Evolutionary conservation across 1,140 invertebrate species (phyloP).

Genomic region (Procambarus virginalis): DNA sequence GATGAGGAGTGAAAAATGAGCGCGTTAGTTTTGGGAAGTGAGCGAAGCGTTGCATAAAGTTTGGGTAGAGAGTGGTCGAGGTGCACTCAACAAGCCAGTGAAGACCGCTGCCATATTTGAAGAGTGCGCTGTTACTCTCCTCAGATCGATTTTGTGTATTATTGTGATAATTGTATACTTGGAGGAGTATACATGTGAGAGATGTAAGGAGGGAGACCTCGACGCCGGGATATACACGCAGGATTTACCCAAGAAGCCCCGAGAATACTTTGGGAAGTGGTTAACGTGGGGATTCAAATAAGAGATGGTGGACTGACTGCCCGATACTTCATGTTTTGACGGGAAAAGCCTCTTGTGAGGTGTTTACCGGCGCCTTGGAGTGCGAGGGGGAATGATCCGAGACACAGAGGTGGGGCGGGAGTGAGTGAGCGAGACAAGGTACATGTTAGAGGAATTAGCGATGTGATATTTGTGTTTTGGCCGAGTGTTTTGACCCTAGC

Average conservation of each 20-base stretch:
- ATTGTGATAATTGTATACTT: constrained; percentile 49
- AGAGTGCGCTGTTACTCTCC: constrained; percentile 65
- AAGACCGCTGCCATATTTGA: constrained; percentile 68
- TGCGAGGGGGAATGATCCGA: constrained; percentile 29
- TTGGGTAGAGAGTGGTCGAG: constrained; percentile 24
- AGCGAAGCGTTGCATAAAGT: constrained; percentile 36
- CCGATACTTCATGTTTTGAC: constrained; percentile 51
- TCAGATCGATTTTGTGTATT: constrained; percentile 64
- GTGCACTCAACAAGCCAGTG: constrained; percentile 64
- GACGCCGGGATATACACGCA: constrained; percentile 43
- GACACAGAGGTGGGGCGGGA: constrained; percentile 7
- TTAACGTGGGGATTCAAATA: constrained; percentile 60
- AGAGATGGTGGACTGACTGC: constrained; percentile 60
- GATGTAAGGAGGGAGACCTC: constrained; percentile 33
- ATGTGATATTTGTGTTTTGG: constrained; percentile 59
- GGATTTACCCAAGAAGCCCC: constrained; percentile 15
- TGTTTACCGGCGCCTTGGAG: constrained; percentile 17
- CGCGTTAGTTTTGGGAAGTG: constrained; percentile 28
- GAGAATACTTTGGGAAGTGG: constrained; percentile 27
- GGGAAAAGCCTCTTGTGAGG: constrained; percentile 38
- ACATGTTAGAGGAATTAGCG: constrained; percentile 7
- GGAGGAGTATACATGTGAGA: constrained; percentile 38
- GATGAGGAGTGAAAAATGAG: not conserved
- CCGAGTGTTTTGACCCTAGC: constrained; percentile 55
- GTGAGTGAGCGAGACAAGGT: not conserved